Conservation (phyloP, 1,140 invertebrate species). For the Papilio polyxenes region DNA sequence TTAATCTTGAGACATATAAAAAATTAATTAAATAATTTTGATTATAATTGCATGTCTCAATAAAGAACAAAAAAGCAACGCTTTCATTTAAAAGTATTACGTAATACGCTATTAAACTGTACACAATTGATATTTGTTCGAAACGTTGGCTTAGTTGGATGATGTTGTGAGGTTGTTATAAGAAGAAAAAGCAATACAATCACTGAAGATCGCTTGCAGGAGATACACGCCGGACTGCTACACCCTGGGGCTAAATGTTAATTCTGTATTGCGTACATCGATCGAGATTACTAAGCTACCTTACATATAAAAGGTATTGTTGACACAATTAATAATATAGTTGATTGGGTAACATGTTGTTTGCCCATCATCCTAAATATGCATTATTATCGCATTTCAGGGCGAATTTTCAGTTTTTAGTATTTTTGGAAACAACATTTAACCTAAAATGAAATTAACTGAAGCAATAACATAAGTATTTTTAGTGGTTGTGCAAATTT, state of each 20-base stretch:
- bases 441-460: too few species aligned
- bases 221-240: conserved; percentile 52
- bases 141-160: conserved; percentile 65
- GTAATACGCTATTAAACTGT: conserved; percentile 67
- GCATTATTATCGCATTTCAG: neutral
- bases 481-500: too few species aligned
- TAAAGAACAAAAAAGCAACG: conserved; percentile 42
- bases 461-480: too few species aligned
- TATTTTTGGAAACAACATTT: too few species aligned
- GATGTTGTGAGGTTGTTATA: conserved; percentile 52
- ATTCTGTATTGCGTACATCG: conserved; percentile 43
- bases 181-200: conserved; percentile 48
- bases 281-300: conserved; percentile 47
- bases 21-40: conserved; percentile 22
- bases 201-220: conserved; percentile 45
- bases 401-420: neutral
- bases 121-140: conserved; percentile 61
- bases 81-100: conserved; percentile 60
- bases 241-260: conserved; percentile 49
- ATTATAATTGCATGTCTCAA: conserved; percentile 24
- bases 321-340: neutral
- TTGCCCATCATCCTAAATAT: neutral
- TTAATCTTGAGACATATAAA: neutral
- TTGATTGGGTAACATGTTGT: neutral
- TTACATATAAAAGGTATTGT: conserved; percentile 39